Evolutionary conservation across 37 sponge, comb jelly and placozoan species (phyloP).

Genomic region (Spongilla lacustris): DNA sequence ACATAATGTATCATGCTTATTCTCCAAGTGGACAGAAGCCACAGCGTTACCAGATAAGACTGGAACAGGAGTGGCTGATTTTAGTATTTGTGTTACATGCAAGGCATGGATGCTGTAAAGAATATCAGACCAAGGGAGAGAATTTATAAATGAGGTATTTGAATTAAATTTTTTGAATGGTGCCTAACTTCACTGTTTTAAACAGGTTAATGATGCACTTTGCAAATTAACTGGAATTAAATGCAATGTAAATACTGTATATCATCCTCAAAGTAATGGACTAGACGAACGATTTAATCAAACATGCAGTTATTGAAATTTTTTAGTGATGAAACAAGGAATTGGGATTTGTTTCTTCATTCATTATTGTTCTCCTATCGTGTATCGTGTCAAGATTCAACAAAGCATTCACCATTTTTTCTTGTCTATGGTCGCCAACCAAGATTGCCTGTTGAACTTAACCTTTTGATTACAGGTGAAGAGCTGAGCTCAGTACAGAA

Average conservation of each 20-base stretch:
- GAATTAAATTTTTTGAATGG: neutral
- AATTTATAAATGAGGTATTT: conserved; percentile 41
- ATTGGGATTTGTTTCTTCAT: conserved; percentile 43
- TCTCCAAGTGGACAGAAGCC: conserved; percentile 52
- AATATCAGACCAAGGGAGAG: conserved; percentile 43
- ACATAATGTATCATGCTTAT: conserved; percentile 30
- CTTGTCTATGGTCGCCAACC: conserved; percentile 38
- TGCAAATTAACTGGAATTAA: conserved; percentile 26
- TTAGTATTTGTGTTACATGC: neutral
- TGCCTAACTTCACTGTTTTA: neutral
- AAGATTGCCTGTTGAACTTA: conserved; percentile 29
- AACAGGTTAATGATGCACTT: conserved; percentile 25
- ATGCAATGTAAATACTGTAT: conserved; percentile 22
- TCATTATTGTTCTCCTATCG: conserved; percentile 19
- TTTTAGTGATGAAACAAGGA: neutral
- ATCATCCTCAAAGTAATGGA: conserved; percentile 54
- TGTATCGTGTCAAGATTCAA: conserved; percentile 31
- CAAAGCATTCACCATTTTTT: conserved; percentile 23
- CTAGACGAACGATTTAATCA: conserved; percentile 54
- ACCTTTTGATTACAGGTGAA: neutral
- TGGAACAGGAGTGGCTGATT: conserved; percentile 21
- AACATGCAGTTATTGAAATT: conserved; percentile 27
- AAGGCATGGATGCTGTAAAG: conserved; percentile 10
- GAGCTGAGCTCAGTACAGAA: neutral
- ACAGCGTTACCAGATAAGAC: conserved; percentile 32